Evolutionary conservation across 1,140 invertebrate species (phyloP).

Genomic region (Bombus terrestris): DNA sequence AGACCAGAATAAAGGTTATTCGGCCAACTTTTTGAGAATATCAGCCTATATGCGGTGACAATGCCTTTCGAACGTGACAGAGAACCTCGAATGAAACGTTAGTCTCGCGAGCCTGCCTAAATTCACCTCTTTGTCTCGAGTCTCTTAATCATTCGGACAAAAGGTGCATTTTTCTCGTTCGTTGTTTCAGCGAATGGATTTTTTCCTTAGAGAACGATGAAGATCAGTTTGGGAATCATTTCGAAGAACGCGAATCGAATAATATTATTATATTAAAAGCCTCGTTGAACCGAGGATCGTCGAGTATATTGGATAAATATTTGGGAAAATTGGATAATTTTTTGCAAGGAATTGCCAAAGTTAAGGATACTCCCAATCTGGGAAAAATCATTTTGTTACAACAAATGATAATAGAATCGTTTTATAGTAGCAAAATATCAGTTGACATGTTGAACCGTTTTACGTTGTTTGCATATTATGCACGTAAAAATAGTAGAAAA

Average conservation of each 20-base stretch:
- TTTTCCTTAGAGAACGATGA: too few species aligned
- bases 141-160: conserved; percentile 45
- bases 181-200: background rate
- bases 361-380: too few species aligned
- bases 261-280: background rate
- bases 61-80: conserved; percentile 33
- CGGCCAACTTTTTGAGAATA: conserved; percentile 62
- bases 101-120: conserved; percentile 1
- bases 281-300: too few species aligned
- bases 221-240: background rate
- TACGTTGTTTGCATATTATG: too few species aligned
- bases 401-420: too few species aligned
- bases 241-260: background rate
- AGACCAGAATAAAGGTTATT: conserved; percentile 35
- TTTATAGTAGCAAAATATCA: too few species aligned
- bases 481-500: too few species aligned
- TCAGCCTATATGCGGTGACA: conserved; percentile 40
- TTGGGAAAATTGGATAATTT: too few species aligned
- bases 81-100: conserved; percentile 13
- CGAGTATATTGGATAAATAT: too few species aligned
- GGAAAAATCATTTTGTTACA: too few species aligned
- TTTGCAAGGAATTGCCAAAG: too few species aligned
- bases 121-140: conserved; percentile 27
- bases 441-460: too few species aligned
- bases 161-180: background rate